Conservation (phyloP, 2,888 invertebrate genomes). For the Philereme transversata region DNA sequence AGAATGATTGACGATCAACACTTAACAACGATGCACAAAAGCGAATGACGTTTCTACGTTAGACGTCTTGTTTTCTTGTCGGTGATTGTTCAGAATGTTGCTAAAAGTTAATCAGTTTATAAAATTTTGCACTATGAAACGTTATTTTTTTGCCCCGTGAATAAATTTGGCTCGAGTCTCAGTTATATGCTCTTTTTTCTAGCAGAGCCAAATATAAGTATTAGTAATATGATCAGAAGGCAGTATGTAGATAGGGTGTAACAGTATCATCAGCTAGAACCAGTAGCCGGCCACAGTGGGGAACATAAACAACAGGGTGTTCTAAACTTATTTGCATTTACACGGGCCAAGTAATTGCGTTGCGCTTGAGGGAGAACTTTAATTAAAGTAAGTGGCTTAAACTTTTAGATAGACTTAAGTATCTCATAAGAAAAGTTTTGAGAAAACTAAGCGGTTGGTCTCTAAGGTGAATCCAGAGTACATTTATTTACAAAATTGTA, state of each 20-base stretch:
- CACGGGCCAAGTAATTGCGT: slow-evolving; percentile 81
- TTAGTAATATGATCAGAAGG: background rate
- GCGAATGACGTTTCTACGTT: too few relatives aligned
- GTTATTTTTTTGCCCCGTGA: too few relatives aligned
- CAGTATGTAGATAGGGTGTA: slow-evolving; percentile 18
- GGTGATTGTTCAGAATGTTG: too few relatives aligned
- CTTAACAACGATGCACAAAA: too few relatives aligned
- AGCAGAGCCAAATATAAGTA: too few relatives aligned
- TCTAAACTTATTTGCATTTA: slow-evolving; percentile 82
- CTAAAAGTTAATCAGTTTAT: too few relatives aligned
- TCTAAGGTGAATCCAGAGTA: slow-evolving; percentile 30
- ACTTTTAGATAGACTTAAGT: slow-evolving; percentile 69
- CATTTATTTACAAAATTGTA: too few relatives aligned
- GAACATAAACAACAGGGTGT: slow-evolving; percentile 72
- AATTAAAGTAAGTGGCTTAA: slow-evolving; percentile 80
- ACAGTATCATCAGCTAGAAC: slow-evolving; percentile 43
- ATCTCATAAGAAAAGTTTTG: slow-evolving; percentile 76
- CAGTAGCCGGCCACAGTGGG: slow-evolving; percentile 47
- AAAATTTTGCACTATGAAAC: too few relatives aligned
- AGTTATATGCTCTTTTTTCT: too few relatives aligned
- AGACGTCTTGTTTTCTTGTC: too few relatives aligned
- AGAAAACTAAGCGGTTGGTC: slow-evolving; percentile 55
- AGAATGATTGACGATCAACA: too few relatives aligned
- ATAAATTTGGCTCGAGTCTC: too few relatives aligned
- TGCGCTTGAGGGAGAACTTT: slow-evolving; percentile 80